phyloP scores from a whole-genome alignment of 2,113 vertebrate species.

The Empidonax traillii region DNA sequence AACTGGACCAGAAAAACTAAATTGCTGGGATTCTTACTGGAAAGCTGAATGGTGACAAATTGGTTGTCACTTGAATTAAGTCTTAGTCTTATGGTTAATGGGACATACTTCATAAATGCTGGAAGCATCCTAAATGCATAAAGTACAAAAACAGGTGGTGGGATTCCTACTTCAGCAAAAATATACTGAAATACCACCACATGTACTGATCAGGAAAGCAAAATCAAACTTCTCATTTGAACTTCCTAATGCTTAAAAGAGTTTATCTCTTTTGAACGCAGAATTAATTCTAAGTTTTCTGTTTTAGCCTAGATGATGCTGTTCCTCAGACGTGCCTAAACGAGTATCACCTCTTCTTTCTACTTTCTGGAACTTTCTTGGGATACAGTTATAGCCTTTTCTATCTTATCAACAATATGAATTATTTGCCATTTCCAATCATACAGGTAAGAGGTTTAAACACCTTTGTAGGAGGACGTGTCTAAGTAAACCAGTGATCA shows the following conservation, averaged over 20 bases:
- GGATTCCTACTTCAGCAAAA: neutral
- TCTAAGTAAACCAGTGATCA: neutral
- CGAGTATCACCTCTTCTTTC: conserved; percentile 87
- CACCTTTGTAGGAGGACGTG: neutral
- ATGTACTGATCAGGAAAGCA: neutral
- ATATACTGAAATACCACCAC: neutral
- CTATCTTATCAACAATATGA: conserved; percentile 90
- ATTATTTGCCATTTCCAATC: conserved; percentile 89
- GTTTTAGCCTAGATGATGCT: conserved; percentile 35
- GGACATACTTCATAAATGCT: neutral
- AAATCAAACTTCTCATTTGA: neutral
- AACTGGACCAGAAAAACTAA: neutral
- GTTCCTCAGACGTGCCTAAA: conserved; percentile 82
- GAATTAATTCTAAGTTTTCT: neutral
- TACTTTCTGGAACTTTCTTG: conserved; percentile 90
- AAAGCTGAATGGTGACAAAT: neutral
- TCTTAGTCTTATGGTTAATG: neutral
- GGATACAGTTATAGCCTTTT: conserved; percentile 90
- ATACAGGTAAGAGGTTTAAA: conserved; percentile 83
- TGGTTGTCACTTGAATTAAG: neutral
- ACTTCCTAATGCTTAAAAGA: neutral
- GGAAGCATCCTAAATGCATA: neutral
- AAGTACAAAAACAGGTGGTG: neutral
- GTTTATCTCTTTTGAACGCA: neutral
- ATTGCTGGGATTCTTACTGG: neutral